phyloP scores from a whole-genome alignment of 2,888 invertebrate genomes.

The Drosophila merina region DNA sequence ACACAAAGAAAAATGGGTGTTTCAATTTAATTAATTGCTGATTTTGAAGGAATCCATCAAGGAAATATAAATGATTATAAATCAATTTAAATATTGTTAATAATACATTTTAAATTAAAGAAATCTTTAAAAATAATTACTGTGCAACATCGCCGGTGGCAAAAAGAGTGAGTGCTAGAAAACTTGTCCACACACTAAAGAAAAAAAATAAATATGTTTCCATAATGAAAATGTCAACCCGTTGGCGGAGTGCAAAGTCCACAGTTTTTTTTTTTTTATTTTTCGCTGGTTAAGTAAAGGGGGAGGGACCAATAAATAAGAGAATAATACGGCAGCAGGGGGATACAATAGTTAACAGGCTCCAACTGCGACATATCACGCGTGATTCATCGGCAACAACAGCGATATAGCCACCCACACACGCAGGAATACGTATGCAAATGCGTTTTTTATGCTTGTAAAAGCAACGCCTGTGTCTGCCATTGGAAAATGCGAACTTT shows the following conservation, averaged over 20 bases:
- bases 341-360: conserved; percentile 56
- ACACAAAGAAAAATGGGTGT: not conserved
- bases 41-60: no score
- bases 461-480: conserved; percentile 32
- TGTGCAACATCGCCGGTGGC: conserved; percentile 57
- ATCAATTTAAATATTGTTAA: no score
- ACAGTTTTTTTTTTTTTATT: not conserved
- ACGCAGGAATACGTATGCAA: conserved; percentile 58
- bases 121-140: not conserved
- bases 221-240: conserved; percentile 75
- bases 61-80: not conserved
- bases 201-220: conserved; percentile 44
- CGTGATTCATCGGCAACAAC: conserved; percentile 70
- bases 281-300: not conserved
- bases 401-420: conserved; percentile 54
- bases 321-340: conserved; percentile 34
- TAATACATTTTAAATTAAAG: no score
- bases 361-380: conserved; percentile 64
- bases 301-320: conserved; percentile 19
- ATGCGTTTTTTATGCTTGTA: conserved; percentile 50
- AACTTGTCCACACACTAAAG: conserved; percentile 27
- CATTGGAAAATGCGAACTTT: conserved; percentile 49
- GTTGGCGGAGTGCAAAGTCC: conserved; percentile 49
- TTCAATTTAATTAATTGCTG: no score
- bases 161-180: conserved; percentile 47